phyloP scores from a whole-genome alignment of 2,888 invertebrate genomes.

The Callyntrura sp. region DNA sequence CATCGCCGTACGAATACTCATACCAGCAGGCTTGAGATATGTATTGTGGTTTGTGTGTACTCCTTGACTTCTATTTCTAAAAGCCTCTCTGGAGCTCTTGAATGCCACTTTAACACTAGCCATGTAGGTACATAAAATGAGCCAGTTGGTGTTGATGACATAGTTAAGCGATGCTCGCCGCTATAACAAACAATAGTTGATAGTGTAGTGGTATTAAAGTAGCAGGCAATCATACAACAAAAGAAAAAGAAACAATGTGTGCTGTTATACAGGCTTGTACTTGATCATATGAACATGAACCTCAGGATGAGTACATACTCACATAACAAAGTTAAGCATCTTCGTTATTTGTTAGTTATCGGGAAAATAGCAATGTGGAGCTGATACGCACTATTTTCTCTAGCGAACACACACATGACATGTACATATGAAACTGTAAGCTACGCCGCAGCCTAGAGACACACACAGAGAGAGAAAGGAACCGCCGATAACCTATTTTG shows the following conservation, averaged over 20 bases:
- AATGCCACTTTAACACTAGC: slow-evolving; percentile 41
- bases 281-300: too few relatives aligned
- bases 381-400: not conserved
- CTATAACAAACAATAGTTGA: not conserved
- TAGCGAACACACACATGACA: not conserved
- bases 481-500: not conserved
- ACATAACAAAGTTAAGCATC: not conserved
- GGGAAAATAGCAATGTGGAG: too few relatives aligned
- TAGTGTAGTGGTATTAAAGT: not conserved
- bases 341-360: too few relatives aligned
- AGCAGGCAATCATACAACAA: not conserved
- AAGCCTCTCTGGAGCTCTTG: slow-evolving; percentile 37
- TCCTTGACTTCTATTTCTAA: slow-evolving; percentile 48
- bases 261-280: not conserved
- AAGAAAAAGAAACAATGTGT: not conserved
- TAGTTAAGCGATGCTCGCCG: not conserved
- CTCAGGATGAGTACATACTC: not conserved
- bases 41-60: slow-evolving; percentile 11
- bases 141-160: slow-evolving; percentile 10
- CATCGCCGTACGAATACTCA: slow-evolving; percentile 38
- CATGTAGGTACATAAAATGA: not conserved
- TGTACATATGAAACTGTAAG: not conserved
- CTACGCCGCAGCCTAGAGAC: not conserved
- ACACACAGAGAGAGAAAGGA: not conserved
- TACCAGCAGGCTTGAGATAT: not conserved